Percentiles rank a stretch among this genome's conserved stretches.
Evolutionary conservation across 2,888 invertebrate genomes (phyloP).

Genomic region (Drosophila aldrichi): DNA sequence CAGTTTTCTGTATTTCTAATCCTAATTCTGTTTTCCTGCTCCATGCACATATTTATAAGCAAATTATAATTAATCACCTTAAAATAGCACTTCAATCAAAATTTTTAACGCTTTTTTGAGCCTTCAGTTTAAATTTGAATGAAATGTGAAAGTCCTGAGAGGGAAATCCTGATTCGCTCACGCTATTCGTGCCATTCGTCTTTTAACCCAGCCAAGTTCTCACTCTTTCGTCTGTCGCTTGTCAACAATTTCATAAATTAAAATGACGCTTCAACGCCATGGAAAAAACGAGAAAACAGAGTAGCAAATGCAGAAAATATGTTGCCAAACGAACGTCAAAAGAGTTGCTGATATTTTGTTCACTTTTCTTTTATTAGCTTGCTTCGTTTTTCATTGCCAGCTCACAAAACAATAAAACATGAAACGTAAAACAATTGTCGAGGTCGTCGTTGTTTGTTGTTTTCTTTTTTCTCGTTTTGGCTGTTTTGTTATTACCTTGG

Average conservation of each 20-base stretch:
- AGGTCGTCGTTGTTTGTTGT: constrained; percentile 25
- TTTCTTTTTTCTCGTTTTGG: constrained; percentile 13
- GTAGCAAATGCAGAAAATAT: constrained; percentile 21
- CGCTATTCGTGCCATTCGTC: neutral
- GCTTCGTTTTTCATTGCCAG: constrained; percentile 39
- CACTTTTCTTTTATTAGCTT: constrained; percentile 12
- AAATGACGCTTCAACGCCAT: constrained; percentile 56
- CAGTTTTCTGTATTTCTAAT: neutral
- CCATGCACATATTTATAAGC: neutral
- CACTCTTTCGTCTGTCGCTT: constrained; percentile 13
- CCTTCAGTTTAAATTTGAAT: neutral
- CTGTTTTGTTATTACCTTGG: constrained; percentile 77
- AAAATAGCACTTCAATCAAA: neutral
- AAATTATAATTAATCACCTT: no score
- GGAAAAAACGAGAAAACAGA: neutral
- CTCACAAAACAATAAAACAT: constrained; percentile 68
- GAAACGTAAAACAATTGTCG: constrained; percentile 69
- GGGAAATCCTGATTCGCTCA: neutral
- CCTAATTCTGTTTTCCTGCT: neutral
- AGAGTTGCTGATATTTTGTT: constrained; percentile 48
- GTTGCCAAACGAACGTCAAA: constrained; percentile 40
- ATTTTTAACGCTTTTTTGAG: neutral
- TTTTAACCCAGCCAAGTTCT: no score
- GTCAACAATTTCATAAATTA: constrained; percentile 74
- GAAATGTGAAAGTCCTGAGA: constrained; percentile 3